These are phyloP conservation scores for Eupithecia centaureata DNA, from an alignment of 2,888 invertebrate species.

Conservation along the genomic window DNA sequence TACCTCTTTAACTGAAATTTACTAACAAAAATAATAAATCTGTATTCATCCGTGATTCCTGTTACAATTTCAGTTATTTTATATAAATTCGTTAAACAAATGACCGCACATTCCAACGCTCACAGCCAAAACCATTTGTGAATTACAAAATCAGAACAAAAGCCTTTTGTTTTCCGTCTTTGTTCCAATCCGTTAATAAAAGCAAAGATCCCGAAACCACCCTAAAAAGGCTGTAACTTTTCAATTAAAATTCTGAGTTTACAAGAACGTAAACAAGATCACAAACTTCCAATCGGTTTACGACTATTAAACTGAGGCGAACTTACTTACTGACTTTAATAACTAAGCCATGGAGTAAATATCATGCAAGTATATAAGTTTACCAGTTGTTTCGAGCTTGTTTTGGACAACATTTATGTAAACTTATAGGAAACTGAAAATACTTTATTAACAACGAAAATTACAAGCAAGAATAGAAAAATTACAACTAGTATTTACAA, in stretches of 20 bases:
- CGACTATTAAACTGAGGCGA: slow-evolving; percentile 44
- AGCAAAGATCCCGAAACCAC: slow-evolving; percentile 26
- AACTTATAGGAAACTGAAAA: background rate
- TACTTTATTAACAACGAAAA: background rate
- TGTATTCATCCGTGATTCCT: background rate
- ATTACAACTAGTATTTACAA: no score
- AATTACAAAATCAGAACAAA: slow-evolving; percentile 25
- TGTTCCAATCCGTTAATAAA: slow-evolving; percentile 32
- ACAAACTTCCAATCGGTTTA: slow-evolving; percentile 44
- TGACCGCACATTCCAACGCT: slow-evolving; percentile 8
- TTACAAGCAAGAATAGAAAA: no score
- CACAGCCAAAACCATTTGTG: slow-evolving; percentile 17
- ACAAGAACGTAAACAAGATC: slow-evolving; percentile 40
- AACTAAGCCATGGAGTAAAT: slow-evolving; percentile 39
- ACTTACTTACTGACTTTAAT: slow-evolving; percentile 46
- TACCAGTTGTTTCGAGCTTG: background rate
- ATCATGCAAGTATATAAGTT: background rate
- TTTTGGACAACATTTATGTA: background rate
- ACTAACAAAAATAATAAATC: background rate
- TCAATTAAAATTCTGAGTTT: slow-evolving; percentile 37
- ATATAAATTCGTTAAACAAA: slow-evolving; percentile 1
- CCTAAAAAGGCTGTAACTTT: slow-evolving; percentile 35
- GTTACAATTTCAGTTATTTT: background rate
- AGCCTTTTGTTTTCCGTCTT: slow-evolving; percentile 21
- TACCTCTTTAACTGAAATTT: background rate